Conservation (phyloP, 1,140 invertebrate species). For the Ectropis grisescens region DNA sequence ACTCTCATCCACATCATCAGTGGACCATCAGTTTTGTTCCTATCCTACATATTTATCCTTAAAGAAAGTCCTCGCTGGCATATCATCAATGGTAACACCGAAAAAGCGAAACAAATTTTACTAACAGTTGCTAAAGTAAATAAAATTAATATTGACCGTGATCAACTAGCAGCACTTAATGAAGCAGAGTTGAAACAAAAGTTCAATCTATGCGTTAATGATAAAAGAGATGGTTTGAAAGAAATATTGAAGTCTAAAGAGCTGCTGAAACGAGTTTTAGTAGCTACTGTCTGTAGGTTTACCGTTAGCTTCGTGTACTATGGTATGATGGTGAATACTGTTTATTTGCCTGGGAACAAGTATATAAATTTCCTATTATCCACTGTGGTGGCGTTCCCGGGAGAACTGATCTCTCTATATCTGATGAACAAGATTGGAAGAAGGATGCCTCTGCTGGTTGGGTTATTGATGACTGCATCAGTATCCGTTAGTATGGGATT, state of each 20-base stretch:
- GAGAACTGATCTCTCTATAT: constrained; percentile 75
- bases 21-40: constrained; percentile 73
- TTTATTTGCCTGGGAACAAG: constrained; percentile 77
- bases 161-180: constrained; percentile 24
- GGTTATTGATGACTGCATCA: constrained; percentile 71
- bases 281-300: constrained; percentile 72
- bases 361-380: constrained; percentile 79
- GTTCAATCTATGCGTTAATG: constrained; percentile 20
- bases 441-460: constrained; percentile 67
- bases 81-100: constrained; percentile 76
- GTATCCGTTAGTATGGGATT: constrained; percentile 25
- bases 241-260: constrained; percentile 31
- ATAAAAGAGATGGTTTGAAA: constrained; percentile 21
- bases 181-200: constrained; percentile 25
- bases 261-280: constrained; percentile 30
- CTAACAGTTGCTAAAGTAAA: constrained; percentile 75
- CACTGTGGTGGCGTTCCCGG: constrained; percentile 77
- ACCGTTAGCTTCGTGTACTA: constrained; percentile 82
- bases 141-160: constrained; percentile 27
- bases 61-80: constrained; percentile 82
- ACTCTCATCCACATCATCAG: constrained; percentile 77
- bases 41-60: constrained; percentile 72
- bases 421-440: constrained; percentile 75
- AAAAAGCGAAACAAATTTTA: constrained; percentile 73
- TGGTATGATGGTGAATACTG: constrained; percentile 82